Evolutionary conservation across 2,888 invertebrate genomes (phyloP).

Genomic region (Torymus tubicola): DNA sequence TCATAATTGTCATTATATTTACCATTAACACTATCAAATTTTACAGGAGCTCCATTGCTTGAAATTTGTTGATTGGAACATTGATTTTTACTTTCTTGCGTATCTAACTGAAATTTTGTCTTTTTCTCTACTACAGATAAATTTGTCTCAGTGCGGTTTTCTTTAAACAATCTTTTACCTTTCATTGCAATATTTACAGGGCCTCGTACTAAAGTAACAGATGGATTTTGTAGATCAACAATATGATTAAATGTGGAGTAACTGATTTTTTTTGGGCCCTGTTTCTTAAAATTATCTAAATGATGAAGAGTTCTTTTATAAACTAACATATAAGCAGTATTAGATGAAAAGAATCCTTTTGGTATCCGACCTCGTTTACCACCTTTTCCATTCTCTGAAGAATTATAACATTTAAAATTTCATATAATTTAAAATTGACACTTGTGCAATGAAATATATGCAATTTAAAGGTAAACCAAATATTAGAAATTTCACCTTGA

Average conservation of each 20-base stretch:
- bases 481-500: constrained; percentile 62
- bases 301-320: constrained; percentile 74
- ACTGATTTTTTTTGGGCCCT: constrained; percentile 16
- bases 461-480: too few relatives aligned
- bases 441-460: too few relatives aligned
- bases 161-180: constrained; percentile 60
- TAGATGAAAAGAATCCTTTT: constrained; percentile 78
- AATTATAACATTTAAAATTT: too few relatives aligned
- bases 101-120: constrained; percentile 44
- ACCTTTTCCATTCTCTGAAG: constrained; percentile 68
- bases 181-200: constrained; percentile 47
- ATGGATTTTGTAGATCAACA: constrained; percentile 40
- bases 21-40: constrained; percentile 11
- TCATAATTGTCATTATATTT: constrained; percentile 19
- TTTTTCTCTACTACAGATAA: constrained; percentile 42
- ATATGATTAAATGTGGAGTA: constrained; percentile 33
- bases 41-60: constrained; percentile 32
- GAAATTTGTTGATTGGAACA: constrained; percentile 40
- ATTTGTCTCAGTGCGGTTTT: constrained; percentile 44
- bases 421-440: too few relatives aligned
- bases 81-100: constrained; percentile 17
- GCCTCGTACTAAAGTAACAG: constrained; percentile 46
- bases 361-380: constrained; percentile 72
- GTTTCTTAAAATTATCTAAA: constrained; percentile 15
- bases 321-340: constrained; percentile 82